Evolutionary conservation across 2,888 invertebrate species (phyloP), one percentile per base, ranked within the genome.

Genomic region (Ceriagrion tenellum): DNA sequence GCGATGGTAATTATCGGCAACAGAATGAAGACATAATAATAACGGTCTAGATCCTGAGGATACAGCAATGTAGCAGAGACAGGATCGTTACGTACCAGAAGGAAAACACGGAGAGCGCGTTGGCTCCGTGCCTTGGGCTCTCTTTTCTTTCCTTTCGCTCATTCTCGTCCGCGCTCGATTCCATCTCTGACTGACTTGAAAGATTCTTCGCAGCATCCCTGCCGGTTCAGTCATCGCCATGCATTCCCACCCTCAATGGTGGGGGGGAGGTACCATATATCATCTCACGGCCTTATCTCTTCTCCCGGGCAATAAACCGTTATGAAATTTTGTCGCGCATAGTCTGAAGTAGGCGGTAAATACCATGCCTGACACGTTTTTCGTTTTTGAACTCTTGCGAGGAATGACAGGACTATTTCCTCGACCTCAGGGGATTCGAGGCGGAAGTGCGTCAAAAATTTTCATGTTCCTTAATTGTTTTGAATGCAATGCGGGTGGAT

Each of bases 91-190:
- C 93, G 47, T 35, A 93, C 93, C 69, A 93, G 69, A 93, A 93
- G 69, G 74, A 40, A n/a, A 55, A n/a, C 47, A 69, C 47, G 40
- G 93, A 93, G 10, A 93, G 23, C 16, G 47, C 16, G 93, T 93
- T 93, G 16, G 93, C 93, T 18, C 63, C 47, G n/a, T 26, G 63
- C 35, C 93, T 69, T 0, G 93, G 93, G 47, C 56, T 93, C 8
- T 93, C 74, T 74, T 55, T 74, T 6, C 69, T 40, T n/a, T 69
- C 69, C 69, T 69, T 93, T 47, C n/a, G 23, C 10, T 13, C 63
- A 35, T 93, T 69, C 26, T 10, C 40, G 23, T n/a, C 47, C 18
- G 69, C 69, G 12, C 69, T 35, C 26, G 93, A 63, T 26, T 93
- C 93, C 93, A 93, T 93, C 18, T 35, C 47, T 23, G 47, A 16